phyloP scores from a whole-genome alignment of 2,797 vertebrate species.

The Pristis pectinata region DNA sequence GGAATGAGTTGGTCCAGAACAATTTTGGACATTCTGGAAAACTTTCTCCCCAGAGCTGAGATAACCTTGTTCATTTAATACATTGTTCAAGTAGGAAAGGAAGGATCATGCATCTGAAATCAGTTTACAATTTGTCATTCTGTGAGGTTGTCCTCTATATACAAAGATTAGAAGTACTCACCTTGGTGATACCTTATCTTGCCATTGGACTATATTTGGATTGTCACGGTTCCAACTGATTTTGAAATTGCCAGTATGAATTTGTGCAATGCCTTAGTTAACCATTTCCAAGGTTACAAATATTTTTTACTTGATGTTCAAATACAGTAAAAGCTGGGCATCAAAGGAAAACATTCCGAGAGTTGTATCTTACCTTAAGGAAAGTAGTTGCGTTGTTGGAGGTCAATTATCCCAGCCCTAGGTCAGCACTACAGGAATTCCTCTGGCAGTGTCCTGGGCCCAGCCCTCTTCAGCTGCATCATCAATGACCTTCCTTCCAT shows the following conservation, averaged over 20 bases:
- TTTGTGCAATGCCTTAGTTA: slow-evolving; percentile 9
- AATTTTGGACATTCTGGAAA: not conserved
- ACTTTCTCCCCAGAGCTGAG: not conserved
- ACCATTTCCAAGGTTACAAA: slow-evolving; percentile 13
- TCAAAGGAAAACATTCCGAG: too few relatives aligned
- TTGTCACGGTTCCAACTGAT: slow-evolving; percentile 14
- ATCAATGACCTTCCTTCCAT: too few relatives aligned
- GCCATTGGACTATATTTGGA: slow-evolving; percentile 13
- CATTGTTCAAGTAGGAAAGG: not conserved
- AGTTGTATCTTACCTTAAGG: too few relatives aligned
- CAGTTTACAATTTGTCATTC: not conserved
- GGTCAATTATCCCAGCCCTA: too few relatives aligned
- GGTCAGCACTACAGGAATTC: too few relatives aligned
- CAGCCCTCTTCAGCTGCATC: too few relatives aligned
- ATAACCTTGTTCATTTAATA: not conserved
- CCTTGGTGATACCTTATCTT: slow-evolving; percentile 5
- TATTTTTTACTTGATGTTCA: not conserved
- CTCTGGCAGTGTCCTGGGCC: too few relatives aligned
- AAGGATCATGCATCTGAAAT: not conserved
- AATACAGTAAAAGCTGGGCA: not conserved
- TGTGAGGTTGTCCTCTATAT: not conserved
- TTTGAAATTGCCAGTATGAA: not conserved
- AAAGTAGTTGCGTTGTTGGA: too few relatives aligned
- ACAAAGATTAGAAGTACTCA: not conserved
- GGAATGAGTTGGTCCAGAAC: not conserved